A percentile compares a stretch with the other conserved stretches of the same genome.
These are phyloP conservation scores for Urocolius indicus DNA, from an alignment of 2,113 vertebrate genomes.

Conservation along the genomic window DNA sequence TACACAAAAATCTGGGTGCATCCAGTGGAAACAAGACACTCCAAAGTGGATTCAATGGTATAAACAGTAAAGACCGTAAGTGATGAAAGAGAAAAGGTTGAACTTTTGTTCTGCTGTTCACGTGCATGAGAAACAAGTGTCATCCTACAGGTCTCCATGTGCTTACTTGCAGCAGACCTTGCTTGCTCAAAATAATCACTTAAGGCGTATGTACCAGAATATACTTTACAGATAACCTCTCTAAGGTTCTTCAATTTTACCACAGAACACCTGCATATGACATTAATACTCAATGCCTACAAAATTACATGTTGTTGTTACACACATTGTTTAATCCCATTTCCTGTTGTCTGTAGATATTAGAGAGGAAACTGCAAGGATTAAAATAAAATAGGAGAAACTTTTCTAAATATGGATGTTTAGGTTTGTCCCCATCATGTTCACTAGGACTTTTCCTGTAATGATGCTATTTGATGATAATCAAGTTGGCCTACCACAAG, in stretches of 20 bases:
- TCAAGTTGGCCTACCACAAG: background rate
- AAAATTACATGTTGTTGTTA: background rate
- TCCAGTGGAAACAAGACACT: background rate
- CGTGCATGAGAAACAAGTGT: background rate
- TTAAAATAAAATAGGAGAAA: background rate
- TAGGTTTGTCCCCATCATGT: background rate
- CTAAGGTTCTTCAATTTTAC: background rate
- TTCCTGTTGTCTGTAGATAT: background rate
- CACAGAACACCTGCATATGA: background rate
- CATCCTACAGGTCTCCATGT: background rate
- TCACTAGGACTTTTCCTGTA: background rate
- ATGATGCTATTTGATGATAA: background rate
- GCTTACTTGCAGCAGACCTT: background rate
- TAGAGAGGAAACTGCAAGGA: background rate
- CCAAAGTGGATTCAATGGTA: background rate
- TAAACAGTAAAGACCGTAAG: background rate
- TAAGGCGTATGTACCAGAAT: background rate
- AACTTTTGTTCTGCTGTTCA: background rate
- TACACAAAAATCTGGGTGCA: too few relatives aligned
- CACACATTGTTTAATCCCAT: background rate
- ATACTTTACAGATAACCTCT: background rate
- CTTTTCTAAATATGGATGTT: background rate
- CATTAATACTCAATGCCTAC: background rate
- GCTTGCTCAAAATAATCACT: background rate
- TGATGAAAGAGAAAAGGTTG: background rate